Evolutionary conservation across 2,888 invertebrate species (phyloP).

Genomic region (Harmothoe impar): DNA sequence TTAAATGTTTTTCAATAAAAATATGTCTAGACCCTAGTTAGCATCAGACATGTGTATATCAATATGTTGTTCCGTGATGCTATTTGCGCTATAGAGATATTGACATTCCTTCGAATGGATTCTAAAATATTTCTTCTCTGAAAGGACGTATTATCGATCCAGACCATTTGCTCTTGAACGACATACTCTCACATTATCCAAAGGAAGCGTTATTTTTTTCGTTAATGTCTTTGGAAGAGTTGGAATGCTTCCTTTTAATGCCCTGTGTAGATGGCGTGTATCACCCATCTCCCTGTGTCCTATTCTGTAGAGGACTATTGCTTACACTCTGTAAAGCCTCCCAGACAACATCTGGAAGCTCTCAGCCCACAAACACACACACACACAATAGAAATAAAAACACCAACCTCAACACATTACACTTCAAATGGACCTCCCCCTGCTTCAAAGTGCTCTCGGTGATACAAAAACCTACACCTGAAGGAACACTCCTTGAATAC

Average conservation of each 20-base stretch:
- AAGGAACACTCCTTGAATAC: no score
- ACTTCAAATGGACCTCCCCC: conserved; percentile 9
- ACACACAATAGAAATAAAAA: conserved; percentile 6
- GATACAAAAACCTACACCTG: no score
- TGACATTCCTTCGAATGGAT: no score
- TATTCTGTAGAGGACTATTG: neutral
- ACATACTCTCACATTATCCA: neutral
- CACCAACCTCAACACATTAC: neutral
- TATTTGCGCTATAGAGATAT: no score
- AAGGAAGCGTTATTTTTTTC: neutral
- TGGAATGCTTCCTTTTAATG: neutral
- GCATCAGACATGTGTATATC: no score
- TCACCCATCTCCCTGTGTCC: neutral
- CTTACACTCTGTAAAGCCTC: neutral
- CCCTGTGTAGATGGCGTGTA: neutral
- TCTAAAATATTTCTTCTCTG: no score
- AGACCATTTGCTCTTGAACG: no score
- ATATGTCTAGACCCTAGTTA: no score
- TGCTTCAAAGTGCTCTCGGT: neutral
- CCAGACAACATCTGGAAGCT: neutral
- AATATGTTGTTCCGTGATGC: no score
- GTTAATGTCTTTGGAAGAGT: neutral
- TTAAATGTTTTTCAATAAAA: no score
- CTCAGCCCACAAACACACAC: neutral
- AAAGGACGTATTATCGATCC: no score